Base-by-base conservation (phyloP, 2,888 invertebrate genomes). In the Spilarctia lutea region DNA sequence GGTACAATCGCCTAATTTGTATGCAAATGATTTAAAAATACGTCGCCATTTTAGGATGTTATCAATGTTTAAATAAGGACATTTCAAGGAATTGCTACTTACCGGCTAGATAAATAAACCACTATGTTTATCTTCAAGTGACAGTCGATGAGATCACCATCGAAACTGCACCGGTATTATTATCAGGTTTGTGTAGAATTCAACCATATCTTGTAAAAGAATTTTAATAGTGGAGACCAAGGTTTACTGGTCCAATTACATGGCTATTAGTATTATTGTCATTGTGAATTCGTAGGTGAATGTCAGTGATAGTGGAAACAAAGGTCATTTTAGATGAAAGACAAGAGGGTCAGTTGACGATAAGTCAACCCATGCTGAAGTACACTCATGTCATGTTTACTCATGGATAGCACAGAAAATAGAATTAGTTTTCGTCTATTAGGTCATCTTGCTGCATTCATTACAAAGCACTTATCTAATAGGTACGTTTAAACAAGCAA, bases 71-170 rank as follows among this genome's bases (percentile, higher is more conserved):
- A 35, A 70, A 60, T 70, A 63, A 30, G 63, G n/a, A 30, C 33
- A 33, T 42, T 73, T 63, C 45, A n/a, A 27, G 39, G 67, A 73
- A 73, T 45, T 18, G 66, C 65, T 65, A 27, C 30, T 45, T 39
- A 48, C 65, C 10, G 27, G 60, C 60, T 67, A 42, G 33, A 33
- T 45, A 68, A 60, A 68, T 68, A 66, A 67, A 33, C 39, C n/a
- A 63, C n/a, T 16, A 45, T 18, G 39, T 73, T 68, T 72, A 60
- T 73, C 68, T 68, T 45, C 67, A 39, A 33, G 56, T 72, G 56
- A 66, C 39, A 42, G 30, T 27, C 66, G 16, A 13, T 73, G 73
- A 73, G 63, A 73, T 73, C 73, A 68, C 33, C 45, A 10, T 24
- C 52, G 11, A 63, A 60, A 65, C 68, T 68, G 35, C n/a, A 35